These are phyloP conservation scores for Nyctibius bracteatus DNA, from an alignment of 2,113 vertebrate genomes.

Conservation along the genomic window DNA sequence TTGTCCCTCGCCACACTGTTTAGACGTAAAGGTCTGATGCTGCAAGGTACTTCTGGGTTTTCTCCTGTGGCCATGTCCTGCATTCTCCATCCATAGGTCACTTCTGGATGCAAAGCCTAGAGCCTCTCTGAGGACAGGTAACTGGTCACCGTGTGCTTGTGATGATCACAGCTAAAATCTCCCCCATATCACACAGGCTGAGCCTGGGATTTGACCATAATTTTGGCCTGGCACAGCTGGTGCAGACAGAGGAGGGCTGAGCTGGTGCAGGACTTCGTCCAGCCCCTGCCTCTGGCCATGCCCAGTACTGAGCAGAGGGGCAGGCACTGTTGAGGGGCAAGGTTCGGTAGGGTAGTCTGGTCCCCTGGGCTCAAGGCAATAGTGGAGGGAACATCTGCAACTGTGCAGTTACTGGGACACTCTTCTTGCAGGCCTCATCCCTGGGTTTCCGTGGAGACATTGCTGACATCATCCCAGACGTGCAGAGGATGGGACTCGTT, in stretches of 20 bases:
- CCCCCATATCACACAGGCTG: accelerated
- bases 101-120: background rate
- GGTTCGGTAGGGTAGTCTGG: too few species aligned
- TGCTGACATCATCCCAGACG: background rate
- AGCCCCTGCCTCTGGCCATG: background rate
- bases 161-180: background rate
- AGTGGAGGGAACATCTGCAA: background rate
- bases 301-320: background rate
- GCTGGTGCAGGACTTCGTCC: background rate
- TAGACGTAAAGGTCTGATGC: background rate
- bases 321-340: background rate
- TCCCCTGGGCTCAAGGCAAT: background rate
- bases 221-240: background rate
- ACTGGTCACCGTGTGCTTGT: background rate
- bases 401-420: background rate
- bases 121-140: background rate
- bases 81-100: background rate
- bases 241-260: background rate
- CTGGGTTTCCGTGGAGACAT: background rate
- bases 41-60: background rate
- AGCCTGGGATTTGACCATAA: accelerated
- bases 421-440: background rate
- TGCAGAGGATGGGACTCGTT: background rate
- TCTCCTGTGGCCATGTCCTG: accelerated
- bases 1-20: background rate